phyloP scores from a whole-genome alignment of 2,888 invertebrate species.

The Nomada fabriciana region DNA sequence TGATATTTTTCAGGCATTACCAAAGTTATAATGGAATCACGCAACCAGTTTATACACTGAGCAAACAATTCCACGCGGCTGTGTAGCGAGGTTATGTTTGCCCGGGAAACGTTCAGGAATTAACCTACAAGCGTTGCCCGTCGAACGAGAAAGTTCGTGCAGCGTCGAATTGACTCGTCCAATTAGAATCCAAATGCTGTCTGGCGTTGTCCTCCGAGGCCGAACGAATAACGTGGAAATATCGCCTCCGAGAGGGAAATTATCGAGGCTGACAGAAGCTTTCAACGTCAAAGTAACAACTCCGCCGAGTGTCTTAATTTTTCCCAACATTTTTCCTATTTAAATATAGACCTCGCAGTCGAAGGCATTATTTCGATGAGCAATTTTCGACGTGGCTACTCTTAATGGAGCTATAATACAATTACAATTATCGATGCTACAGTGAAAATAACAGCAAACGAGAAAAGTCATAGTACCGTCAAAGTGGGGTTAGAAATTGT shows the following conservation, averaged over 20 bases:
- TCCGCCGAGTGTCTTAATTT: too few relatives aligned
- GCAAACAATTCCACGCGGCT: not conserved
- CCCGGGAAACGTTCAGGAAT: slow-evolving; percentile 5
- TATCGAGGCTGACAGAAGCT: not conserved
- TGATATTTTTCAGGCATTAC: too few relatives aligned
- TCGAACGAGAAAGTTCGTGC: slow-evolving; percentile 34
- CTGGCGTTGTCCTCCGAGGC: not conserved
- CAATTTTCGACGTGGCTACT: too few relatives aligned
- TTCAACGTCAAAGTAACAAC: not conserved
- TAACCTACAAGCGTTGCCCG: slow-evolving; percentile 10
- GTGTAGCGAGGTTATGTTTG: not conserved
- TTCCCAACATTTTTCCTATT: too few relatives aligned
- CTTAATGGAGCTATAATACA: too few relatives aligned
- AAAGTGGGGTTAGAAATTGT: too few relatives aligned
- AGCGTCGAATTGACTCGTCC: slow-evolving; percentile 41
- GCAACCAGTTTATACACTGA: not conserved
- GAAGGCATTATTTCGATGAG: too few relatives aligned
- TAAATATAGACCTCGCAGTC: too few relatives aligned
- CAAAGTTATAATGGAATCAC: too few relatives aligned
- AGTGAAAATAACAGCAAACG: too few relatives aligned
- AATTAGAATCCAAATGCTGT: slow-evolving; percentile 28
- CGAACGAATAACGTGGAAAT: not conserved
- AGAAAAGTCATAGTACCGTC: too few relatives aligned
- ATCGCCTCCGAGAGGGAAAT: not conserved
- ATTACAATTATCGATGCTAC: too few relatives aligned